Evolutionary conservation across 2,888 invertebrate genomes (phyloP).

Genomic region (Philhelius pedissequus): DNA sequence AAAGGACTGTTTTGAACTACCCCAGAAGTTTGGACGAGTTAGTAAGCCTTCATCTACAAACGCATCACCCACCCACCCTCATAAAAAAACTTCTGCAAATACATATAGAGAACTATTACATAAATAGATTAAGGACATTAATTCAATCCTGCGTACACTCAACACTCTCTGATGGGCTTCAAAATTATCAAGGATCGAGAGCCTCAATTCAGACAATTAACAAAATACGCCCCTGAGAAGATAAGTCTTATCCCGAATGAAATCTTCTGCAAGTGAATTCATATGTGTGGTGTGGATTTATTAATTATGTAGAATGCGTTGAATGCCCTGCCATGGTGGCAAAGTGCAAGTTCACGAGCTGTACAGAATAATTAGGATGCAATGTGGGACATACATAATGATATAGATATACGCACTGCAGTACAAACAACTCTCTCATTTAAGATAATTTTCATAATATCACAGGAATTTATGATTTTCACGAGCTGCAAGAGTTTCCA

Average conservation of each 20-base stretch:
- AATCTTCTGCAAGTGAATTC: neutral
- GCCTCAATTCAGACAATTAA: neutral
- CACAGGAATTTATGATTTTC: conserved; percentile 40
- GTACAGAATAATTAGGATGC: conserved; percentile 65
- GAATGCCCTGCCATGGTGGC: conserved; percentile 15
- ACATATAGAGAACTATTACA: neutral
- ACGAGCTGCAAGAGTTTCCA: conserved; percentile 19
- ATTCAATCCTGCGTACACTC: neutral
- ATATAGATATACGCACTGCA: conserved; percentile 37
- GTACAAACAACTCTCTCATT: conserved; percentile 22
- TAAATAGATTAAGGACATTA: neutral
- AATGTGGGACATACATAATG: neutral
- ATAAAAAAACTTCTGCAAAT: neutral
- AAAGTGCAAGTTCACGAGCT: conserved; percentile 65
- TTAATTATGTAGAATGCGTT: conserved; percentile 59
- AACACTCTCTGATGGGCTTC: neutral
- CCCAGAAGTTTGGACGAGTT: too few relatives aligned
- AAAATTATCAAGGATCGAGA: neutral
- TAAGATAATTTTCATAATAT: conserved; percentile 60
- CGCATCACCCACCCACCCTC: too few relatives aligned
- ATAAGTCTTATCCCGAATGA: conserved; percentile 2
- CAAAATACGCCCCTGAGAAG: conserved; percentile 28
- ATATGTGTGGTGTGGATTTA: conserved; percentile 39
- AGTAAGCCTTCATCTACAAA: too few relatives aligned
- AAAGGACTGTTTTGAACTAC: too few relatives aligned